Evolutionary conservation across 2,113 vertebrate species (phyloP), one percentile per base, ranked within the genome.

Genomic region (Ammodramus savannarum): DNA sequence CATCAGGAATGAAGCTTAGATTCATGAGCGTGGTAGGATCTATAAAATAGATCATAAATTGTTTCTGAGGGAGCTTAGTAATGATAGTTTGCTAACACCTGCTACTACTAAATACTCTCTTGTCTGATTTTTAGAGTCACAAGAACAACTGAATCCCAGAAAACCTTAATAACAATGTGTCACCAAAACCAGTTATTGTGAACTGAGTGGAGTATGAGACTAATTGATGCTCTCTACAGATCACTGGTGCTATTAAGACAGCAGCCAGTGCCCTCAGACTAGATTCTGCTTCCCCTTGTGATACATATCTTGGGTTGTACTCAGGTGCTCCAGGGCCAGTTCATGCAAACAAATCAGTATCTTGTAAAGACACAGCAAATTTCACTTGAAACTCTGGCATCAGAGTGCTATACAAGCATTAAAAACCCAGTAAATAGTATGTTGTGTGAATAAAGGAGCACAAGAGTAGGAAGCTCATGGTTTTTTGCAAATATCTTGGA

Each of bases 11-110:
- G 62, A 89, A 84, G 72, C 31, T 84, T 31, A 84, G 78, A 90
- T 87, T 32, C 46, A 43, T 18, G 13, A 90, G 21, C 0, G 0
- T 52, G 58, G 23, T 72, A 92, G 29, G 23, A 87, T 93, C 89
- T 89, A 91, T 87, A 94, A 93, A 93, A 95, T 0, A 84, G 57
- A 54, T 52, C 63, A 89, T 81, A 90, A 89, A 91, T 94, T 92
- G 59, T 51, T 93, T 89, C 91, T 75, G 43, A 72, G 69, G 82
- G 49, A 93, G 82, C 62, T 86, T 61, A 63, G 18, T 34, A 89
- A 69, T 91, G 65, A 75, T 84, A 82, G 62, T 54, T 88, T 85
- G 26, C 69, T 82, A 69, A 85, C 58, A 90, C 22, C 51, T 94
- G 61, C 32, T 74, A n/a, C 46, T 63, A 52, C 44, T 75, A 81